These are phyloP conservation scores for Rostratula benghalensis DNA, from an alignment of 2,113 vertebrate genomes.

Conservation along the genomic window DNA sequence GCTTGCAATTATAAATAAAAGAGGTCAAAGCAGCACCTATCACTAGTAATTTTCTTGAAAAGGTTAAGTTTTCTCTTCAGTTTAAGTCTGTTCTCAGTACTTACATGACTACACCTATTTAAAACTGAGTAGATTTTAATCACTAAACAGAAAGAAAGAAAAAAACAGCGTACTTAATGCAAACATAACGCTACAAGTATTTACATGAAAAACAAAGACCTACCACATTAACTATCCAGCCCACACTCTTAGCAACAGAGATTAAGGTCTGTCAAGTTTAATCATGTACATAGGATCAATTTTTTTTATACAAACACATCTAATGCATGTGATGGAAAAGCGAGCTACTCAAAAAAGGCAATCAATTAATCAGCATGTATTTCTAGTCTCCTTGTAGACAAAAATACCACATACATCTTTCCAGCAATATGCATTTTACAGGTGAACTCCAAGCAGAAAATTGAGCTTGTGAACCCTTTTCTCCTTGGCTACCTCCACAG, in stretches of 20 bases:
- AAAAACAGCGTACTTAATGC: background rate
- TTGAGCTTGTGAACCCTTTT: background rate
- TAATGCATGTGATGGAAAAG: background rate
- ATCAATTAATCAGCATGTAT: background rate
- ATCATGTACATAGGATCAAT: background rate
- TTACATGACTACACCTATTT: conserved; percentile 19
- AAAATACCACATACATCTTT: background rate
- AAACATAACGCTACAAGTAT: conserved; percentile 9
- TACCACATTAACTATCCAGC: background rate
- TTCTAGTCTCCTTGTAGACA: background rate
- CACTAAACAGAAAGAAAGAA: background rate
- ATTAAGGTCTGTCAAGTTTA: conserved; percentile 16
- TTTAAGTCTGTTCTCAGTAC: conserved; percentile 1
- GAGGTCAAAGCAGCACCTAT: background rate
- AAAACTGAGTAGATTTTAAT: conserved; percentile 38
- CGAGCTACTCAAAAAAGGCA: background rate
- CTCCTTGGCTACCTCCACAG: background rate
- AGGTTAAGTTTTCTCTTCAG: background rate
- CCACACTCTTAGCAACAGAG: background rate
- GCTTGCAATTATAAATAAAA: background rate
- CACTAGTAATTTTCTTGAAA: conserved; percentile 7
- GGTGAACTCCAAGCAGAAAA: background rate
- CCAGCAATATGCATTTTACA: background rate
- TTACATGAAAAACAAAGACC: conserved; percentile 42
- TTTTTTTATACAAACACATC: background rate